Base-by-base conservation (phyloP, 2,797 vertebrate genomes). In the Molossus molossus region DNA sequence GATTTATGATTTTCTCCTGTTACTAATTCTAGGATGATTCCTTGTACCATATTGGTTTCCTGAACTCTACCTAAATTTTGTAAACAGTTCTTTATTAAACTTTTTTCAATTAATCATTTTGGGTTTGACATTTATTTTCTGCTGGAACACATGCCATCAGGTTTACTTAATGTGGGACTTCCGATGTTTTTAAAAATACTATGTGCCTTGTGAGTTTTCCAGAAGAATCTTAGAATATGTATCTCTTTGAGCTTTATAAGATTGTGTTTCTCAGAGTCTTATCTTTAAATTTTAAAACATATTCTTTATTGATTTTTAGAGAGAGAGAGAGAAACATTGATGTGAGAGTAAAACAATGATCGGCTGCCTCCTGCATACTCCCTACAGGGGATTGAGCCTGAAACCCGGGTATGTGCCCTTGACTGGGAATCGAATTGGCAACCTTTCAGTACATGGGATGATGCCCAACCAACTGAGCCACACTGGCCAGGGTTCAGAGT, bases 211-310 rank as follows among this genome's bases (percentile, higher is more conserved):
- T 77, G 40, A 53, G 21, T 87, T 87, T 90, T 81, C 23, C 65
- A 83, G 48, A 91, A 72, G 55, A 20, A 25, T 81, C 55, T 72
- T 87, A 87, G 23, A 87, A 60, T 87, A 73, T 60, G 17, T 67
- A 55, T 53, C 27, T 73, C 29, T 62, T 55, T 45, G 45, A 76
- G 40, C 7, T 81, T 81, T 81, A n/a, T 25, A 48, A 29, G 33
- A 53, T 50, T 75, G 6, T 14, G 21, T 60, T 77, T 75, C 76
- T 45, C 40, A 45, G 6, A 45, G 40, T 45, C 40, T 45, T 45
- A 45, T 45, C 40, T 45, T 45, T 45, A 45, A 45, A 45, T 45
- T 45, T 45, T 45, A 45, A 45, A 45, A 45, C 4, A 45, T 45
- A 45, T 45, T 45, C 40, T 45, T 45, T 45, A 45, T 5, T 45